These are phyloP conservation scores for Rhorus exstirpatorius DNA, from an alignment of 2,888 invertebrate species.

Conservation along the genomic window DNA sequence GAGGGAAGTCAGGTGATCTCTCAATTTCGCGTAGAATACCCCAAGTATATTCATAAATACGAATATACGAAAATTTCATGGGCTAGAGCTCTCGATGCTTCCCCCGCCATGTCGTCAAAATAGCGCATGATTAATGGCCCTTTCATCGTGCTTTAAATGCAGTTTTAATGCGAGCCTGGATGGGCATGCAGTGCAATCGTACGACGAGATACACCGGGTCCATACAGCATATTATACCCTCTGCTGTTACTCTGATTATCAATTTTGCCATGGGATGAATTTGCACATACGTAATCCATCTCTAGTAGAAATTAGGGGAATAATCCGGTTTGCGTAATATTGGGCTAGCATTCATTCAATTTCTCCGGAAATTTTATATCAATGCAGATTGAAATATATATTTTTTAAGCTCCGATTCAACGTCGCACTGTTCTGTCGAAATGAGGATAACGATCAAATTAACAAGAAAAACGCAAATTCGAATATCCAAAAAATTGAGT, in stretches of 20 bases:
- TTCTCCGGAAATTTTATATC: too few relatives aligned
- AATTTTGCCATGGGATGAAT: neutral
- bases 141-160: conserved; percentile 46
- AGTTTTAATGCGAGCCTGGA: conserved; percentile 45
- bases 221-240: conserved; percentile 21
- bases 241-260: conserved; percentile 1
- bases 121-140: conserved; percentile 53
- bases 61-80: conserved; percentile 6
- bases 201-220: neutral
- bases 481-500: too few relatives aligned
- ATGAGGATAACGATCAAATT: too few relatives aligned
- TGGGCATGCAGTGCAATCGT: conserved; percentile 13
- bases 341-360: neutral
- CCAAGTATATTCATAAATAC: neutral
- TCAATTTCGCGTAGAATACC: neutral
- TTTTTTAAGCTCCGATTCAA: too few relatives aligned
- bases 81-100: conserved; percentile 21
- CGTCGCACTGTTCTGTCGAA: too few relatives aligned
- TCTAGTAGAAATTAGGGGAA: neutral
- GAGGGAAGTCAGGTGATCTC: neutral
- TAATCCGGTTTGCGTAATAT: conserved; percentile 6
- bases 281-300: neutral
- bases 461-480: too few relatives aligned
- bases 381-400: too few relatives aligned
- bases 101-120: conserved; percentile 34